Base-by-base conservation (phyloP, 2,888 invertebrate species). In the Macaria notata region DNA sequence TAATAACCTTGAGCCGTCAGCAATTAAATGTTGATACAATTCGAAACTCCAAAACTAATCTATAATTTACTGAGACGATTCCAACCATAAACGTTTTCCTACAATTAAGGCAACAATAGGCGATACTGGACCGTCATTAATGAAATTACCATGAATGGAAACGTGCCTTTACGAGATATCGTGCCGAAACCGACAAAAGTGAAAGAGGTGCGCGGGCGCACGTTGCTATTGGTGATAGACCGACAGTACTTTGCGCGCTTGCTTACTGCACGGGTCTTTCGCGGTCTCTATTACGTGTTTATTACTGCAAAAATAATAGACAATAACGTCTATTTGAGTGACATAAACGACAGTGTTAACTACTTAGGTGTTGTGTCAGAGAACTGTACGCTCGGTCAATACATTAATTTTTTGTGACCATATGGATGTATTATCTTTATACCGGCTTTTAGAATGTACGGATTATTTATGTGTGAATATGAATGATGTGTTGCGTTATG, bases 151-250 rank as follows among this genome's bases (percentile, higher is more conserved):
- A 63, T 68, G 59, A 64, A 62, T 61, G 62, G 53, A 62, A 62
- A 65, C 65, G 56, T 59, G 63, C 55, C 65, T 66, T 65, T 65
- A 67, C 61, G 62, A 68, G 63, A 72, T 70, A 64, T 65, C 69
- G 65, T 64, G 65, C 68, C 69, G 72, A 72, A 74, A 73, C 71
- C 66, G 65, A 69, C 73, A 66, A 72, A 81, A 85, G 89, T 86
- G 89, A 89, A 88, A 88, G 89, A 89, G 62, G 65, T 73, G 75
- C 78, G 81, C 73, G 68, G 69, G 76, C 77, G 73, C 70, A 61
- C 67, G 54, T 57, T 54, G 61, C 53, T 52, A 67, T 64, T 65
- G 73, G 67, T 81, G 83, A 86, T 87, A 31, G 33, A 36, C n/a
- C 31, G 50, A 79, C 73, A 79, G 78, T 75, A 68, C 71, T 73